Evolutionary conservation across 2,113 vertebrate genomes (phyloP).

Genomic region (Oreotrochilus melanogaster): DNA sequence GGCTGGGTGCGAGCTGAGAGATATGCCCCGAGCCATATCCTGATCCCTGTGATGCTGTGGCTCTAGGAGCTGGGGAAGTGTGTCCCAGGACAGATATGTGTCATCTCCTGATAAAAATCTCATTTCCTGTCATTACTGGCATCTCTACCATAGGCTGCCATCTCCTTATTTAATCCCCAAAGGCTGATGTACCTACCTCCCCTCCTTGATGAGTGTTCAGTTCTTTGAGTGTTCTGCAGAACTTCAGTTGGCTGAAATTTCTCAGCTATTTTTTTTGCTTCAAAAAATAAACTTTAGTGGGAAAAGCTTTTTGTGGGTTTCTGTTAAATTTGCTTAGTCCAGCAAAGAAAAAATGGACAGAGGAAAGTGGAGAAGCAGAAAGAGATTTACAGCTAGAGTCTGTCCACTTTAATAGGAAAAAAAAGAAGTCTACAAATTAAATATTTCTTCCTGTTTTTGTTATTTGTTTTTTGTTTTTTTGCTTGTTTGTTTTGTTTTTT

Average conservation of each 20-base stretch:
- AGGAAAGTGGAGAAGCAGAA: not conserved
- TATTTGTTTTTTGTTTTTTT: accelerated
- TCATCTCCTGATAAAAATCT: not conserved
- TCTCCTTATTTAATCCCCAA: not conserved
- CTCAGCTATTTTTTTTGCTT: not conserved
- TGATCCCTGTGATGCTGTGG: not conserved
- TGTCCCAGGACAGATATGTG: not conserved
- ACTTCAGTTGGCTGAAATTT: not conserved
- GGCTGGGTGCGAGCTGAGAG: not conserved
- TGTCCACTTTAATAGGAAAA: not conserved
- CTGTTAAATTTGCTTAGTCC: not conserved
- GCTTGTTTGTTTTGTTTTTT: accelerated
- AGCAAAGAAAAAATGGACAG: not conserved
- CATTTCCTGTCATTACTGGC: not conserved
- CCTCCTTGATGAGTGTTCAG: not conserved
- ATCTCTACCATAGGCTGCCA: not conserved
- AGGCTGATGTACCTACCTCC: not conserved
- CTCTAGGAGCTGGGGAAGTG: not conserved
- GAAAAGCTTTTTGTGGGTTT: not conserved
- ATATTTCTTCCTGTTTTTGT: not conserved
- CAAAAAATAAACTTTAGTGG: not conserved
- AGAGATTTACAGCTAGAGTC: not conserved
- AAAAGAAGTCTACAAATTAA: not conserved
- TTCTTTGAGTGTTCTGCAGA: not conserved
- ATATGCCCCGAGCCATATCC: not conserved